A percentile compares a stretch with the other conserved stretches of the same genome.
Conservation (phyloP, 2,113 vertebrate species). For the Urocynchramus pylzowi region DNA sequence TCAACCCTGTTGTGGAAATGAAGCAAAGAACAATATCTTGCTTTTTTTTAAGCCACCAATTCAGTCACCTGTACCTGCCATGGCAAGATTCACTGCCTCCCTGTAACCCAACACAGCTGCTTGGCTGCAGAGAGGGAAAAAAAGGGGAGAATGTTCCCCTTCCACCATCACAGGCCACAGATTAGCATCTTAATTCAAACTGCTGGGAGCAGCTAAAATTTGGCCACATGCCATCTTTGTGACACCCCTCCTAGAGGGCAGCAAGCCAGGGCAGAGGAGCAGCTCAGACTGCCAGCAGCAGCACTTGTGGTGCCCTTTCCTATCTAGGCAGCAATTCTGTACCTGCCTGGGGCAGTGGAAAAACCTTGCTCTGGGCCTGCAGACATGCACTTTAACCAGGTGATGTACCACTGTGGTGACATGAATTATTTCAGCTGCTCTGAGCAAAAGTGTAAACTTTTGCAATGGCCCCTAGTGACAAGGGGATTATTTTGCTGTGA, state of each 20-base stretch:
- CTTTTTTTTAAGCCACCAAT: neutral
- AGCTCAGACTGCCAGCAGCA: neutral
- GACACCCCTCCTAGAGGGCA: neutral
- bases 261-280: neutral
- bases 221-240: neutral
- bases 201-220: neutral
- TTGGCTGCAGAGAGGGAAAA: neutral
- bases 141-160: neutral
- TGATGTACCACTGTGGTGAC: neutral
- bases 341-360: constrained; percentile 24
- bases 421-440: neutral
- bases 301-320: neutral
- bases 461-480: neutral
- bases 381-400: neutral
- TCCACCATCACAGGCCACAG: neutral
- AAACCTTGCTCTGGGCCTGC: neutral
- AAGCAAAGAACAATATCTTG: neutral
- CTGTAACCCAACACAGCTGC: neutral
- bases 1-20: rapidly evolving
- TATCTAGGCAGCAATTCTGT: neutral
- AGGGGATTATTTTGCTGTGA: neutral
- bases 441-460: neutral
- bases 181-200: neutral
- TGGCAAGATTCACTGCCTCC: neutral
- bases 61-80: neutral